Evolutionary conservation across 92 coral and sea anemone genomes (phyloP), one percentile per base, ranked within the genome.

Genomic region (Paramuricea clavata): DNA sequence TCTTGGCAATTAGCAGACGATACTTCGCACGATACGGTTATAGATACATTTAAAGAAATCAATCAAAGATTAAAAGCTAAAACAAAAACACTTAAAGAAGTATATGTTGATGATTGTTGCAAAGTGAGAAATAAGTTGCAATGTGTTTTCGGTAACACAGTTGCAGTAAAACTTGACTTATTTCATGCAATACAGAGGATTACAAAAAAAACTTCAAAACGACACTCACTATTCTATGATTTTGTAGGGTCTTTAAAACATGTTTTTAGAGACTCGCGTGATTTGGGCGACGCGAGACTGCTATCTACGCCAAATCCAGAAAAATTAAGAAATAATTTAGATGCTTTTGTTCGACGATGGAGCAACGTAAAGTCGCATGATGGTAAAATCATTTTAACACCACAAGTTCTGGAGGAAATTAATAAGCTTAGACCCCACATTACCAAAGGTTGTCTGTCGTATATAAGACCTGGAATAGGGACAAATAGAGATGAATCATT

Each of bases 401-500:
- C 61, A 23, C 15, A 23, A 13, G 61, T 74, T 15, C 25, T 23
- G 57, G 21, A 74, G 25, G 81, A 74, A 74, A 47, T 74, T 25
- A 74, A 74, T 44, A 74, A 74, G 27, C 61, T 74, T 44, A 74
- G 81, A 12, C 12, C 25, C 0, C 81, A 74, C 61, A 44, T 74
- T 15, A 19, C 16, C 32, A 74, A 49, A 11, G 61, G 81, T 1
- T 44, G 60, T 49, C 61, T 74, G 59, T 65, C 78, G 9, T 26
- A 82, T 26, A 82, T 61, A 25, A 65, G 25, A 41, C 60, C 47
- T 9, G 71, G 74, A 41, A 30, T 50, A 25, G 44, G 85, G 3
- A 41, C 69, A 12, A 82, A 64, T 33, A 82, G 86, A 49, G 81
- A 74, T 16, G 61, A 74, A 42, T 74, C 64, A 28, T 22, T 74